These are phyloP conservation scores for Monoplex corrugatus DNA, from an alignment of 2,888 invertebrate genomes.

Conservation along the genomic window DNA sequence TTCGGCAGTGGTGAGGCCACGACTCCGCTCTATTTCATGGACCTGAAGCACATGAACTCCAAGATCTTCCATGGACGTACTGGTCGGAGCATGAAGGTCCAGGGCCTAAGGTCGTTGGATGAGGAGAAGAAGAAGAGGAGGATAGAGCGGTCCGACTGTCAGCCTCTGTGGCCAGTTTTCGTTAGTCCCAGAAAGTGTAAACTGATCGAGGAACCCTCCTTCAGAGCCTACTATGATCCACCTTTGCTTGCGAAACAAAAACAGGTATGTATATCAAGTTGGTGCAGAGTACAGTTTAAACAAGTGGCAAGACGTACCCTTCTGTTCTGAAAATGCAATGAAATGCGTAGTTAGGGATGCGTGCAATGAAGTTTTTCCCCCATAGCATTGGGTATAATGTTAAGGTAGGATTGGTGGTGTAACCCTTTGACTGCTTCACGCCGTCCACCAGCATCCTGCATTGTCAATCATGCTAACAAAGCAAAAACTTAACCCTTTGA, in stretches of 20 bases:
- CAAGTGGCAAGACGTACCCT: too few relatives aligned
- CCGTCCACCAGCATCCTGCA: too few relatives aligned
- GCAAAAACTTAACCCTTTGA: too few relatives aligned
- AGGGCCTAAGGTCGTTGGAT: too few relatives aligned
- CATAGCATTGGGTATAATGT: too few relatives aligned
- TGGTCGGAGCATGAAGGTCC: conserved; percentile 58
- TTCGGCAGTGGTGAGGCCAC: conserved; percentile 19
- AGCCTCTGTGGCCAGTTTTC: conserved; percentile 65
- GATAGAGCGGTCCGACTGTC: not conserved
- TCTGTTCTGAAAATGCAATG: too few relatives aligned
- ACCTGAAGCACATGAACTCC: conserved; percentile 70
- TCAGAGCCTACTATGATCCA: conserved; percentile 71
- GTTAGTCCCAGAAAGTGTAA: conserved; percentile 72
- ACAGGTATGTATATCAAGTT: conserved; percentile 61
- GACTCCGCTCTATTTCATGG: conserved; percentile 67
- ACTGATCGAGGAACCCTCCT: conserved; percentile 60
- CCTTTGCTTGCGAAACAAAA: conserved; percentile 71
- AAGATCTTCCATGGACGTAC: conserved; percentile 68
- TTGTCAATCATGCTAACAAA: too few relatives aligned
- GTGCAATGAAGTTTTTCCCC: too few relatives aligned
- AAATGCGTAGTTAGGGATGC: too few relatives aligned
- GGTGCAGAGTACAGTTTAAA: too few relatives aligned
- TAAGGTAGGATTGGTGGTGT: too few relatives aligned
- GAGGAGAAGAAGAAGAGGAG: conserved; percentile 39
- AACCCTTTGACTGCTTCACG: too few relatives aligned